A percentile compares a stretch with the other conserved stretches of the same genome.
Evolutionary conservation across 1,140 invertebrate species (phyloP).

Genomic region (Hermatobates lingyangjiaoensis): DNA sequence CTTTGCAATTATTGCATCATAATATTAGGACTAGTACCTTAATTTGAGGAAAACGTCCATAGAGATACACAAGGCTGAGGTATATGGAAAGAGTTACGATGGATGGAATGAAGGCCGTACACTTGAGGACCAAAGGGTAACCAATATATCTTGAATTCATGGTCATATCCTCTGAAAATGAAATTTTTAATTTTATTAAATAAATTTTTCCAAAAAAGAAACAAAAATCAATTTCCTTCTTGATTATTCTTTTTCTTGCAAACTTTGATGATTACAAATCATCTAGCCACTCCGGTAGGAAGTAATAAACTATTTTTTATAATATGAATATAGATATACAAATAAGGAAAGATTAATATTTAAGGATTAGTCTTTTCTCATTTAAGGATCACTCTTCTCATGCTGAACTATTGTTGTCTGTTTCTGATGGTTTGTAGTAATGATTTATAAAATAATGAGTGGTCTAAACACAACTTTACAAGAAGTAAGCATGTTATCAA

Average conservation of each 20-base stretch:
- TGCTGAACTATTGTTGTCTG: no score
- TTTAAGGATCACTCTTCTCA: no score
- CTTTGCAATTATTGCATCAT: no score
- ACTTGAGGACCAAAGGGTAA: slow-evolving; percentile 26
- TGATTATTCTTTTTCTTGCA: neutral
- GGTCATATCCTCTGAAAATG: slow-evolving; percentile 26
- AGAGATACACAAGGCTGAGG: slow-evolving; percentile 26
- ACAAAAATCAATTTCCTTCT: neutral
- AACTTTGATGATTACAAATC: neutral
- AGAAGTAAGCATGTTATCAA: no score
- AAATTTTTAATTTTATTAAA: no score
- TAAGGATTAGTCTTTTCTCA: no score
- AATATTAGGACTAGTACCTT: no score
- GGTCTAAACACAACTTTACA: no score
- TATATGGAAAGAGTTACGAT: slow-evolving; percentile 26
- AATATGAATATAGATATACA: no score
- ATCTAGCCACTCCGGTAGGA: neutral
- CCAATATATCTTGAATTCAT: slow-evolving; percentile 32
- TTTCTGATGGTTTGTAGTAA: no score
- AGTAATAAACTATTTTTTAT: neutral
- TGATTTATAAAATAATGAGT: no score
- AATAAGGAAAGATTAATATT: no score
- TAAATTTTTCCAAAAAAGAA: neutral
- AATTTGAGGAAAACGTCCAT: slow-evolving; percentile 26
- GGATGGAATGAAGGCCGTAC: slow-evolving; percentile 29